Evolutionary conservation across 2,888 invertebrate genomes (phyloP).

Genomic region (Blastobasis adustella): DNA sequence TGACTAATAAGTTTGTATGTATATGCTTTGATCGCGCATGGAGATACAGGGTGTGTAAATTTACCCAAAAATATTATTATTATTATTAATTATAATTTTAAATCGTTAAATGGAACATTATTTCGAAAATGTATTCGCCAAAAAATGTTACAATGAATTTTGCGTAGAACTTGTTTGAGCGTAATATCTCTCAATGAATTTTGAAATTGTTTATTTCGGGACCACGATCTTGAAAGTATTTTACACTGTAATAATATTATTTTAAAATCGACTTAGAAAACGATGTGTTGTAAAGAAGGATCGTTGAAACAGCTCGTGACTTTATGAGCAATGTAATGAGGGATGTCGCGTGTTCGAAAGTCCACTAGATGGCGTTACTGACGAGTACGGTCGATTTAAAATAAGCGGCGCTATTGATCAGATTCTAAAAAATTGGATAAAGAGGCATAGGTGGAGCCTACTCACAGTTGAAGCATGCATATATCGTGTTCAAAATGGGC

Average conservation of each 20-base stretch:
- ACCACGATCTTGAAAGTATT: slow-evolving; percentile 36
- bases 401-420: no score
- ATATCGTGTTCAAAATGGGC: no score
- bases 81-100: slow-evolving; percentile 6
- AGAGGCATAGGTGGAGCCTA: no score
- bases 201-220: slow-evolving; percentile 28
- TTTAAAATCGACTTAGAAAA: slow-evolving; percentile 3
- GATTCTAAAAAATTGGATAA: no score
- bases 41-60: slow-evolving; percentile 43
- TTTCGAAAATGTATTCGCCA: slow-evolving; percentile 17
- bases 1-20: slow-evolving; percentile 22
- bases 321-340: no score
- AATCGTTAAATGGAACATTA: slow-evolving; percentile 1
- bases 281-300: no score
- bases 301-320: no score
- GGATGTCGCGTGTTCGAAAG: no score
- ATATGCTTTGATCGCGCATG: slow-evolving; percentile 37
- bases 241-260: slow-evolving; percentile 21
- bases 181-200: slow-evolving; percentile 8
- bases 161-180: slow-evolving; percentile 25
- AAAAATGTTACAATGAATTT: slow-evolving; percentile 35
- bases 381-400: no score
- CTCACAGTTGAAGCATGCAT: no score
- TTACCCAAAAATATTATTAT: slow-evolving; percentile 24
- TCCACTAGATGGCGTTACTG: no score